Evolutionary conservation across 2,113 vertebrate genomes (phyloP), one percentile per base, ranked within the genome.

Genomic region (Hiodon tergisus): DNA sequence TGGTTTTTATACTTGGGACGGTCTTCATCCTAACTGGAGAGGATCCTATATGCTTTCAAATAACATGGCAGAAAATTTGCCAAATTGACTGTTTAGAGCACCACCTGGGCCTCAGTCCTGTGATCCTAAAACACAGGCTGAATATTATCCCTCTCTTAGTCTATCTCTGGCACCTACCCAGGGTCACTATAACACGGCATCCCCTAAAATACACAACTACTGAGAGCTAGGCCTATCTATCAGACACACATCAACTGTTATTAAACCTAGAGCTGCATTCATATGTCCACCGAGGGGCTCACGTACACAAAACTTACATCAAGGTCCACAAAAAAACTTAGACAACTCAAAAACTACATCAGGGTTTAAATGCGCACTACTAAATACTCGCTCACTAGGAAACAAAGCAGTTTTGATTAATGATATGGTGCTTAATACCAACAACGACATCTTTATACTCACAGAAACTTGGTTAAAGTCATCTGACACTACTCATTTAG

Each of bases 1-100:
- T 61, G 59, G 59, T 4, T 61, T 61, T 61, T 61, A 6, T 13
- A 61, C 4, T 6, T 6, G 59, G 13, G 59, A 61, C 13, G 13
- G 59, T 61, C 59, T 61, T 61, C 59, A 61, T 61, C 59, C 59
- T 61, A 61, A 61, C 59, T 61, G 59, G 59, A 61, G 59, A 13
- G 59, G 59, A n/a, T 61, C 59, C 4, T 61, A 61, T 61, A 13
- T 61, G 13, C 13, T 61, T 6, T 61, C 59, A 7, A 7, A 61
- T 6, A 61, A 14, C 59, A n/a, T n/a, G n/a, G n/a, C n/a, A n/a
- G n/a, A n/a, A n/a, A n/a, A n/a, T n/a, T n/a, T 61, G 59, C 59
- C 59, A 6, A 13, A 13, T 5, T 61, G 59, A 61, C 59, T 61
- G 13, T 4, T 61, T 61, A 61, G 59, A 61, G 59, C 59, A 61